Conservation (phyloP, 2,888 invertebrate genomes). For the Brachypterus glaber region DNA sequence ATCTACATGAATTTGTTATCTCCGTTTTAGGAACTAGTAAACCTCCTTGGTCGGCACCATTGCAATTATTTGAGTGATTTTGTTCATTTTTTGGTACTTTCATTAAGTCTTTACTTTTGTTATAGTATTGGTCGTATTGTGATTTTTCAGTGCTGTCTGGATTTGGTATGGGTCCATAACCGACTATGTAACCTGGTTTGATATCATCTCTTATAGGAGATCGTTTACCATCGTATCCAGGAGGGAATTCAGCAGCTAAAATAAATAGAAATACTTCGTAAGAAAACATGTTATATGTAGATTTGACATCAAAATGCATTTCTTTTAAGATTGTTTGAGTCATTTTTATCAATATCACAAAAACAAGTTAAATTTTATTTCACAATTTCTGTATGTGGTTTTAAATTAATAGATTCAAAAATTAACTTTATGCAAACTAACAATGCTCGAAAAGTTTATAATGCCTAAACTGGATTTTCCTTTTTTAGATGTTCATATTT, state of each 20-base stretch:
- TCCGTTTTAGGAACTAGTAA: slow-evolving; percentile 63
- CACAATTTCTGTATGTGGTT: no score
- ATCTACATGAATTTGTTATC: slow-evolving; percentile 40
- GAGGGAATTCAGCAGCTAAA: slow-evolving; percentile 26
- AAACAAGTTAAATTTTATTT: no score
- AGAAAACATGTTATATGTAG: no score
- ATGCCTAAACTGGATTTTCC: neutral
- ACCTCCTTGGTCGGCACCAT: slow-evolving; percentile 42
- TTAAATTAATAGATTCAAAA: no score
- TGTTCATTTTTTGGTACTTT: slow-evolving; percentile 47
- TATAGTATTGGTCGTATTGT: slow-evolving; percentile 37
- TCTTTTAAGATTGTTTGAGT: no score
- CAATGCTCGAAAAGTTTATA: slow-evolving; percentile 3
- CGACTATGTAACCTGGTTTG: slow-evolving; percentile 40
- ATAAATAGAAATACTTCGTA: neutral
- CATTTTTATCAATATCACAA: no score
- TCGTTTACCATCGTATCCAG: slow-evolving; percentile 34
- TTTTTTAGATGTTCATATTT: no score
- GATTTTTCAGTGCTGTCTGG: slow-evolving; percentile 26
- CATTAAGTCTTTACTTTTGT: slow-evolving; percentile 33
- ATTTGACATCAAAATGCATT: no score
- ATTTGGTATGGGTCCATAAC: slow-evolving; percentile 28
- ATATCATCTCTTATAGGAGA: slow-evolving; percentile 36
- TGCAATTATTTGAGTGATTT: slow-evolving; percentile 41
- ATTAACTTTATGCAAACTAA: slow-evolving; percentile 1